A percentile compares a stretch with the other conserved stretches of the same genome.
phyloP scores from a whole-genome alignment of 1,140 invertebrate genomes.

The Battus philenor region DNA sequence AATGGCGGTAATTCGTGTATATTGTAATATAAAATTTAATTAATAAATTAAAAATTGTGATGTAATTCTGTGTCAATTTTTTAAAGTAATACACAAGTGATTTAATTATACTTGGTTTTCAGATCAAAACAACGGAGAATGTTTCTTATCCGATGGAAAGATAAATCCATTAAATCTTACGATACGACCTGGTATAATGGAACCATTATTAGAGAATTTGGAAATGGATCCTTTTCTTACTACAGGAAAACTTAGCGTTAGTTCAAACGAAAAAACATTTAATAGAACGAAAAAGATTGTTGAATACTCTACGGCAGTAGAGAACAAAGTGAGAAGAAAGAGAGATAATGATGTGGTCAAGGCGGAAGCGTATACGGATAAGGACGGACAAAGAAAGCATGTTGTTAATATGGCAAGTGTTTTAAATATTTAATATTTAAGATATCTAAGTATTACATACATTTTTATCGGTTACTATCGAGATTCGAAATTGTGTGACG shows the following conservation, averaged over 20 bases:
- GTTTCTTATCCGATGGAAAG: constrained; percentile 75
- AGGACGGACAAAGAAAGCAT: constrained; percentile 82
- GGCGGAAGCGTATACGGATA: constrained; percentile 82
- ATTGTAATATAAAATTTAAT: too few species aligned
- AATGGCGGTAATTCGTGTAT: too few species aligned
- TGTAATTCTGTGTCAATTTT: too few species aligned
- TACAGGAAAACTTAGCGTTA: constrained; percentile 46
- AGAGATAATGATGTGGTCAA: constrained; percentile 85
- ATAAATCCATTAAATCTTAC: constrained; percentile 84
- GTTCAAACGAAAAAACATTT: constrained; percentile 44
- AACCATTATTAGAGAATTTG: constrained; percentile 59
- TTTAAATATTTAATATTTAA: too few species aligned
- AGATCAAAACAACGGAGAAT: constrained; percentile 80
- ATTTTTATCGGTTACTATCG: too few species aligned
- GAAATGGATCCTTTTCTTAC: constrained; percentile 57
- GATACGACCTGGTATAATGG: constrained; percentile 73
- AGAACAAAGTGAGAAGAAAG: constrained; percentile 73
- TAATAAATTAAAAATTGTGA: too few species aligned
- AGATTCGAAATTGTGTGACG: too few species aligned
- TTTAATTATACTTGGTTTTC: too few species aligned
- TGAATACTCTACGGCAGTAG: constrained; percentile 33
- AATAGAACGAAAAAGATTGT: constrained; percentile 76
- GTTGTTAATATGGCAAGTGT: constrained; percentile 86
- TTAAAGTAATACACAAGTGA: not conserved
- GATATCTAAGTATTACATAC: too few species aligned